phyloP scores from a whole-genome alignment of 2,797 vertebrate species.

The Pristis pectinata region DNA sequence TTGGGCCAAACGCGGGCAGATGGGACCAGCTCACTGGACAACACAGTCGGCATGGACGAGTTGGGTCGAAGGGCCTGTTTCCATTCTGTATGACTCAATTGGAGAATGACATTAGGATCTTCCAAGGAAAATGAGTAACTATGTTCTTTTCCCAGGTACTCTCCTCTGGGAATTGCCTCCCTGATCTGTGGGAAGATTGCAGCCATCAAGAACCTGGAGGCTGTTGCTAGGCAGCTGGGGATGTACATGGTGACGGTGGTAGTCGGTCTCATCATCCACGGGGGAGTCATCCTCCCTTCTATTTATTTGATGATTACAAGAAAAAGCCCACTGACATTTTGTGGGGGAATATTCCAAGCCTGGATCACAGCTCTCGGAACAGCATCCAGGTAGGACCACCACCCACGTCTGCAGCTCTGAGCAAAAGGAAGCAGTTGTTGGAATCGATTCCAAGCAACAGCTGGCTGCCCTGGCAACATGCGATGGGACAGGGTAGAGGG shows the following conservation, averaged over 20 bases:
- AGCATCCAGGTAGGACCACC: constrained; percentile 66
- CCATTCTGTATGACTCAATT: too few species aligned
- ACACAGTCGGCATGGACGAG: too few species aligned
- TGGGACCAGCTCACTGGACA: too few species aligned
- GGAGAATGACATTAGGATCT: not conserved
- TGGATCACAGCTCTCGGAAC: constrained; percentile 79
- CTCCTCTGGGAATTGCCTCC: constrained; percentile 71
- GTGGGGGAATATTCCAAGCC: constrained; percentile 74
- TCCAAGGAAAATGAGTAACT: not conserved
- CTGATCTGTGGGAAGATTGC: constrained; percentile 76
- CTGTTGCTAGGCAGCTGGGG: constrained; percentile 69
- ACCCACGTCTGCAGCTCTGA: not conserved
- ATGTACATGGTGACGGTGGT: constrained; percentile 80
- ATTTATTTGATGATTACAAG: constrained; percentile 69
- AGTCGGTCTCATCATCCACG: constrained; percentile 72
- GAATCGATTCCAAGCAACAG: not conserved
- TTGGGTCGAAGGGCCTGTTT: too few species aligned
- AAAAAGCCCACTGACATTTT: constrained; percentile 69
- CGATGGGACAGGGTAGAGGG: not conserved
- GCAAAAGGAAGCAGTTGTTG: too few species aligned
- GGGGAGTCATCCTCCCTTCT: constrained; percentile 66
- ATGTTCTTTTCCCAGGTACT: constrained; percentile 62
- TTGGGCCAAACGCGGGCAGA: too few species aligned
- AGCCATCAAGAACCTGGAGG: constrained; percentile 67
- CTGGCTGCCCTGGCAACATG: not conserved